phyloP scores from a whole-genome alignment of 2,888 invertebrate species.

The Bombylius discolor region DNA sequence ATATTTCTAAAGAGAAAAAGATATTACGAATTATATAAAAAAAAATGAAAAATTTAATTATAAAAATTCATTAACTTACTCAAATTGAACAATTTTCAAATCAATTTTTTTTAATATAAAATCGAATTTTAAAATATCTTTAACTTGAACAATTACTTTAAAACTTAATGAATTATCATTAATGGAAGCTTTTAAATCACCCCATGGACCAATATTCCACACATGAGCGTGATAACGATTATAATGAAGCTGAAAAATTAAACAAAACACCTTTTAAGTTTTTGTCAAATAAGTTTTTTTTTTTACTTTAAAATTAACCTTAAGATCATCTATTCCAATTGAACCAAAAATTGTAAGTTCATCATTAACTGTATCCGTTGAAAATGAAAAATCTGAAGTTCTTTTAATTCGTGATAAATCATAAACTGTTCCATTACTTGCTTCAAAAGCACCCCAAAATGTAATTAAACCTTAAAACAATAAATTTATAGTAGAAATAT shows the following conservation, averaged over 20 bases:
- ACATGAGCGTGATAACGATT: constrained; percentile 1
- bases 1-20: background rate
- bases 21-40: too few species aligned
- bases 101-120: background rate
- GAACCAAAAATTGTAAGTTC: constrained; percentile 5
- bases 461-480: background rate
- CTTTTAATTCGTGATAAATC: constrained; percentile 1
- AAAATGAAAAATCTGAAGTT: constrained; percentile 1
- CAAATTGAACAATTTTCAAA: constrained; percentile 2
- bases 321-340: background rate
- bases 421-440: background rate
- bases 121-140: background rate
- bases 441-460: constrained; percentile 6
- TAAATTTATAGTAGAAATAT: background rate
- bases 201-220: constrained; percentile 5
- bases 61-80: background rate
- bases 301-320: background rate
- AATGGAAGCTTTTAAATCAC: background rate
- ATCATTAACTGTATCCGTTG: background rate
- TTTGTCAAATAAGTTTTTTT: background rate
- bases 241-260: background rate
- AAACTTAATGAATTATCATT: constrained; percentile 1
- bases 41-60: too few species aligned
- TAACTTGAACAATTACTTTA: background rate
- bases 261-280: background rate